A percentile compares a stretch with the other conserved stretches of the same genome.
Evolutionary conservation across 1,140 invertebrate species (phyloP).

Genomic region (Episyrphus balteatus): DNA sequence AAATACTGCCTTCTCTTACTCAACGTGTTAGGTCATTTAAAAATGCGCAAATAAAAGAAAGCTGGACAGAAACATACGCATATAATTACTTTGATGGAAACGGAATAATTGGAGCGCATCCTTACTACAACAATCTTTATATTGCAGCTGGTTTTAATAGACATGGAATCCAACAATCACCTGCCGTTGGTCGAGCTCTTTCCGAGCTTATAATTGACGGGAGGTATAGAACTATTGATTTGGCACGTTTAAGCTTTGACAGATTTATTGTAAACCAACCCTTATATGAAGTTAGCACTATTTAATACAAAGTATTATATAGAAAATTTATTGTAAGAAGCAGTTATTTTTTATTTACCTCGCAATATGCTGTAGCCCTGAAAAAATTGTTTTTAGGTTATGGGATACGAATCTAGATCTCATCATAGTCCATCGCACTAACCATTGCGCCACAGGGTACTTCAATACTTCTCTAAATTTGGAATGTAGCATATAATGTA

Average conservation of each 20-base stretch:
- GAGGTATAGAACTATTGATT: conserved; percentile 62
- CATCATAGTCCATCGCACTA: too few relatives aligned
- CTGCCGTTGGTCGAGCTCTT: conserved; percentile 78
- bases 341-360: too few relatives aligned
- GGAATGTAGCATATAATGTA: too few relatives aligned
- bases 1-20: conserved; percentile 68
- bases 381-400: too few relatives aligned
- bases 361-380: too few relatives aligned
- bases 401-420: too few relatives aligned
- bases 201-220: conserved; percentile 71
- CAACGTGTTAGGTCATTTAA: conserved; percentile 71
- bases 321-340: too few relatives aligned
- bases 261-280: conserved; percentile 60
- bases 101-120: conserved; percentile 84
- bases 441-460: too few relatives aligned
- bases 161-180: conserved; percentile 79
- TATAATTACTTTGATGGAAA: conserved; percentile 89
- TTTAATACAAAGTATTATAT: conserved; percentile 40
- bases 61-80: conserved; percentile 84
- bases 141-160: conserved; percentile 90
- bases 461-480: too few relatives aligned
- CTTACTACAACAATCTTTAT: conserved; percentile 68
- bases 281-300: conserved; percentile 53
- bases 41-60: conserved; percentile 64
- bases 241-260: conserved; percentile 68